These are phyloP conservation scores for Thysanoteuthis rhombus DNA, from an alignment of 2,888 invertebrate genomes.

Conservation along the genomic window DNA sequence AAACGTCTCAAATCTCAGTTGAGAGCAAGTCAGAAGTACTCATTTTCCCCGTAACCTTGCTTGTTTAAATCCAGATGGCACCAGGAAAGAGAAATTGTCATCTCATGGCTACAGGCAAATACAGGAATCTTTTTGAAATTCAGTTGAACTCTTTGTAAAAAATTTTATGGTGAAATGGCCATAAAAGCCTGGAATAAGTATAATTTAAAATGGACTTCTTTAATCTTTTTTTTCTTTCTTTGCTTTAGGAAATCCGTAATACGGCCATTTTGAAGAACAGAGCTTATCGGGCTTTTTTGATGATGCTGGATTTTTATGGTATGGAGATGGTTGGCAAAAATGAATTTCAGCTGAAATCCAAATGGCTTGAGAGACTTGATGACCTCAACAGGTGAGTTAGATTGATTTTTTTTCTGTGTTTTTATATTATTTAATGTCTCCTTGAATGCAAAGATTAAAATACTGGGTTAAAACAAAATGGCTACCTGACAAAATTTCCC, in stretches of 20 bases:
- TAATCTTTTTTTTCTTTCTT: background rate
- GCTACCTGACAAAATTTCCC: too few species aligned
- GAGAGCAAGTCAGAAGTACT: too few species aligned
- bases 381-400: background rate
- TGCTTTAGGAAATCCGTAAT: background rate
- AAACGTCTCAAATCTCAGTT: too few species aligned
- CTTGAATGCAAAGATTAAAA: too few species aligned
- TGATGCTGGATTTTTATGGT: background rate
- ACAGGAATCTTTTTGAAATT: background rate
- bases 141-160: background rate
- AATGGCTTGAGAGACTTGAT: background rate
- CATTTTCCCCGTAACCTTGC: too few species aligned
- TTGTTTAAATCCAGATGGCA: background rate
- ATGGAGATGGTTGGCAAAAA: background rate
- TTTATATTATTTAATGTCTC: too few species aligned
- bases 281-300: background rate
- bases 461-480: too few species aligned
- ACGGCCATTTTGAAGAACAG: background rate
- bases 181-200: too few species aligned
- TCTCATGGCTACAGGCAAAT: background rate
- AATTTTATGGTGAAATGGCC: background rate
- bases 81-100: background rate
- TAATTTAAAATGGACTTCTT: too few species aligned
- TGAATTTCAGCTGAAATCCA: background rate
- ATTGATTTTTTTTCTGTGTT: too few species aligned